Evolutionary conservation across 2,113 vertebrate genomes (phyloP).

Genomic region (Chaenogobius annularis): DNA sequence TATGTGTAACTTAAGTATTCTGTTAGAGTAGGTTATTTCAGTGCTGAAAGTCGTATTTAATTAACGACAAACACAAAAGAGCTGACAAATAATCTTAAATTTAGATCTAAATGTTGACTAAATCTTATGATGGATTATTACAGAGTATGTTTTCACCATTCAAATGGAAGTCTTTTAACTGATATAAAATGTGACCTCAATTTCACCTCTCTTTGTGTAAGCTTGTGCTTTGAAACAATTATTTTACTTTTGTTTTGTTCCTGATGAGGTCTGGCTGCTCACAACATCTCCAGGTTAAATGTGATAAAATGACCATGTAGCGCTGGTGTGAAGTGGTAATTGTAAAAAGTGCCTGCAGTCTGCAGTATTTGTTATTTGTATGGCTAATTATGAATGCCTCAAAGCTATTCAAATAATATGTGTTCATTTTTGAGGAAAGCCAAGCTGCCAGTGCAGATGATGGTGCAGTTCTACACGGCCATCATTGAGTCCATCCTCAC

Average conservation of each 20-base stretch:
- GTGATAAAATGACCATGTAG: neutral
- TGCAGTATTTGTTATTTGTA: neutral
- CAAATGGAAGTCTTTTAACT: neutral
- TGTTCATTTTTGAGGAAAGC: neutral
- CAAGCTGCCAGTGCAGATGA: no score
- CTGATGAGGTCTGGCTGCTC: neutral
- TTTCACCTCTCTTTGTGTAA: neutral
- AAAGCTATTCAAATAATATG: constrained; percentile 1
- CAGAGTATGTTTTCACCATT: neutral
- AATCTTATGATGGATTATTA: neutral
- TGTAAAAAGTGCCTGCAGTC: neutral
- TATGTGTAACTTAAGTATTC: neutral
- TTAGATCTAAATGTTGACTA: neutral
- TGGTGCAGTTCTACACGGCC: no score
- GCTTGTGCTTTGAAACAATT: neutral
- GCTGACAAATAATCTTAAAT: neutral
- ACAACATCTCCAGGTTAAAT: neutral
- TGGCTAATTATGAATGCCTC: neutral
- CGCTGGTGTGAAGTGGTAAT: neutral
- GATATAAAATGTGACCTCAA: neutral
- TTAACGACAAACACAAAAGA: no score
- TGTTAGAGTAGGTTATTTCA: neutral
- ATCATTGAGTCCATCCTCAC: no score
- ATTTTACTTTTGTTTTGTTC: neutral
- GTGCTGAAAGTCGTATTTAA: neutral